Base-by-base conservation (phyloP, 2,797 vertebrate species). In the Ispidina lecontei region DNA sequence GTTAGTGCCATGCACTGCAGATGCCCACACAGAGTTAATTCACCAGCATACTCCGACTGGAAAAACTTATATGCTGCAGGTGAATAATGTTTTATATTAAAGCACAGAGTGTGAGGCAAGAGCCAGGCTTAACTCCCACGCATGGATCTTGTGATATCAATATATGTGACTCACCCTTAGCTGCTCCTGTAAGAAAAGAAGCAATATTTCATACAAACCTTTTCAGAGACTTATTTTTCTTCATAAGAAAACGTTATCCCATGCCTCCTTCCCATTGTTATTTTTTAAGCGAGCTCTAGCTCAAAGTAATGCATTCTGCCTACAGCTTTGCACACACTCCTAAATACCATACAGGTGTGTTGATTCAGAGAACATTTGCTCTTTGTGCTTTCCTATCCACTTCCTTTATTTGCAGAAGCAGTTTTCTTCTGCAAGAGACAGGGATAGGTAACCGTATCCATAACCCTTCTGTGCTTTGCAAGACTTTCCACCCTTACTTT, bases 31-130 rank as follows among this genome's bases (percentile, higher is more conserved):
- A 77, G 25, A 64, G 76, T 86, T 89, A 93, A 89, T 73, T 93
- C 59, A 78, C 43, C 35, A 55, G 44, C 2, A 28, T 56, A 35
- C 39, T 79, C 64, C 0, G 0, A 59, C 51, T 73, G 33, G n/a
- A 84, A 85, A 92, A 90, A 23, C 62, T 49, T 54, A 44, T 23
- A 37, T 56, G 44, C 67, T 93, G 80, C 43, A 87, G 84, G 65
- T 90, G 78, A 91, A 84, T 81, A 92, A 92, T 84, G 56, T 76
- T 89, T 93, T 81, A 39, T 93, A 93, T 87, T 96, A 90, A 81
- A 95, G 70, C 76, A 78, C 37, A 71, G 68, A 75, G 37, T n/a
- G 35, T 6, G 63, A 89, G 69, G 20, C 0, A 3, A 93, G 88
- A 94, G 69, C 59, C 55, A 65, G 67, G 78, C 75, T 94, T 87